Evolutionary conservation across 2,797 vertebrate species (phyloP).

Genomic region (Bufotes viridis): DNA sequence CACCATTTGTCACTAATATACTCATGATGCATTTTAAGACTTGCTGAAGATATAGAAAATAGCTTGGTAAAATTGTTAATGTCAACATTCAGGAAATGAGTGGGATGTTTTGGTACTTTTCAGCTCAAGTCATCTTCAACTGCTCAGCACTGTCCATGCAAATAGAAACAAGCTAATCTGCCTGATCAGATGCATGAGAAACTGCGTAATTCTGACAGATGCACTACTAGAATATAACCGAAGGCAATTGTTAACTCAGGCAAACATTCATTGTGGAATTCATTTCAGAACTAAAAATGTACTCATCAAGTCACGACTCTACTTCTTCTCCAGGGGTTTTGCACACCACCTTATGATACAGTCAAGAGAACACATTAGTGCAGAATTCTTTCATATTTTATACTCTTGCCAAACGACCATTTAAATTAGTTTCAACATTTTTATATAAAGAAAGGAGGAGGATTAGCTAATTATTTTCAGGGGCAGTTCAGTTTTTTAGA

Average conservation of each 20-base stretch:
- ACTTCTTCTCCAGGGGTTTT: conserved; percentile 32
- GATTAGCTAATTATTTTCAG: not conserved
- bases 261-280: conserved; percentile 55
- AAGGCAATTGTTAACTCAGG: conserved; percentile 61
- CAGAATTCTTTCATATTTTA: conserved; percentile 20
- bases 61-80: conserved; percentile 20
- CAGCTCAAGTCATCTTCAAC: conserved; percentile 50
- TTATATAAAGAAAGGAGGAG: not conserved
- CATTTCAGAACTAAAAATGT: conserved; percentile 58
- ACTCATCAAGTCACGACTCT: conserved; percentile 58
- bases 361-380: conserved; percentile 12
- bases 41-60: not conserved
- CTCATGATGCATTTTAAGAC: not conserved
- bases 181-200: conserved; percentile 48
- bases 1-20: not conserved
- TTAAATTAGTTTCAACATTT: not conserved
- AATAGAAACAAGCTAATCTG: conserved; percentile 55
- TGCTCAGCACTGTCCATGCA: conserved; percentile 59
- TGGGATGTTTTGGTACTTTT: conserved; percentile 53
- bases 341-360: conserved; percentile 31
- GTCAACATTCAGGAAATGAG: conserved; percentile 24
- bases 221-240: conserved; percentile 59
- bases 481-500: not conserved
- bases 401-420: not conserved
- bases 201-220: conserved; percentile 56